A percentile compares a stretch with the other conserved stretches of the same genome.
Conservation (phyloP, 2,888 invertebrate genomes). For the Sphaerophoria rueppellii region DNA sequence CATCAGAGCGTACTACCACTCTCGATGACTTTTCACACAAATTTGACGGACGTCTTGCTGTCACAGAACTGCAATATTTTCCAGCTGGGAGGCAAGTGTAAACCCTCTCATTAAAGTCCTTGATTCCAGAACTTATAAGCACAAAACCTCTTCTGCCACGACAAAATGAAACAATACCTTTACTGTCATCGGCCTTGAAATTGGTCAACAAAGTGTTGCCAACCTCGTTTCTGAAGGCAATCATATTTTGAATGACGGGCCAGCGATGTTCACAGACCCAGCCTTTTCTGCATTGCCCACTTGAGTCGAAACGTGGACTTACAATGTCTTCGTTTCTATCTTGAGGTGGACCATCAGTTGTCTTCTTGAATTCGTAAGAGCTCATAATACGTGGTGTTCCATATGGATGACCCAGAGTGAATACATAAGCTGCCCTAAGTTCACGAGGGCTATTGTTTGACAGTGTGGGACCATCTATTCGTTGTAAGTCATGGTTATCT, state of each 20-base stretch:
- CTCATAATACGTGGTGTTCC: constrained; percentile 92
- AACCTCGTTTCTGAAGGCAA: constrained; percentile 87
- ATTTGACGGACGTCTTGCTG: constrained; percentile 83
- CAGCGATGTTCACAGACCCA: constrained; percentile 93
- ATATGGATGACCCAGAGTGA: constrained; percentile 93
- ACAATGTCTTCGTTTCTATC: constrained; percentile 74
- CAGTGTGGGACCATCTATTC: constrained; percentile 81
- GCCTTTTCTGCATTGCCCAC: constrained; percentile 85
- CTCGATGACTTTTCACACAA: constrained; percentile 75
- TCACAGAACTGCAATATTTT: constrained; percentile 91
- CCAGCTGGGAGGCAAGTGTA: constrained; percentile 89
- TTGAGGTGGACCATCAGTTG: constrained; percentile 76
- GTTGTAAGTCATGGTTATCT: constrained; percentile 94
- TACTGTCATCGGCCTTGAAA: constrained; percentile 90
- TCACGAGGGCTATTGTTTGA: constrained; percentile 34
- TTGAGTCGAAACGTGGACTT: constrained; percentile 86
- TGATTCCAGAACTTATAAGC: constrained; percentile 86
- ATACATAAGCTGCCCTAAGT: constrained; percentile 78
- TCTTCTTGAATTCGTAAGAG: constrained; percentile 87
- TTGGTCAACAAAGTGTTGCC: constrained; percentile 83
- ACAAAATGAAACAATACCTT: constrained; percentile 91
- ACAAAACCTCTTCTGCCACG: constrained; percentile 89
- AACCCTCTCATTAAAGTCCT: constrained; percentile 82
- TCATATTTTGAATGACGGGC: constrained; percentile 90
- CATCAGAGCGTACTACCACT: constrained; percentile 62